Evolutionary conservation across 2,888 invertebrate species (phyloP).

Genomic region (Augochlorella aurata): DNA sequence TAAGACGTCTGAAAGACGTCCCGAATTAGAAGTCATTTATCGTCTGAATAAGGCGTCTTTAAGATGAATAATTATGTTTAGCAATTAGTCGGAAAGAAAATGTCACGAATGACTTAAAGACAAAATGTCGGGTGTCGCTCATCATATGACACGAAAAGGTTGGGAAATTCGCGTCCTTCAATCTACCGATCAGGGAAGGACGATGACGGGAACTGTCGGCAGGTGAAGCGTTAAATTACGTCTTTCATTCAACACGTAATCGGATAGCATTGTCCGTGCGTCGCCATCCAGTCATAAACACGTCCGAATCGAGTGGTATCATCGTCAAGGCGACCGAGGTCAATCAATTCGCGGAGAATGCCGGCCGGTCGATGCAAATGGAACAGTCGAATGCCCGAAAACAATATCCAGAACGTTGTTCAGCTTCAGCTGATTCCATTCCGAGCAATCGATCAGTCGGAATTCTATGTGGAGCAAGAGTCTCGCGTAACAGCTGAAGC

Average conservation of each 20-base stretch:
- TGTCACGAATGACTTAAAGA: too few species aligned
- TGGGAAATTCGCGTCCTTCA: too few species aligned
- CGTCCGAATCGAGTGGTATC: neutral
- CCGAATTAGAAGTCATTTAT: too few species aligned
- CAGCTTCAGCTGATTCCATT: neutral
- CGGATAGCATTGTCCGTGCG: neutral
- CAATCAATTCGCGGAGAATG: neutral
- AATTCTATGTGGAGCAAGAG: neutral
- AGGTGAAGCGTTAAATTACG: too few species aligned
- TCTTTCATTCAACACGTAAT: neutral
- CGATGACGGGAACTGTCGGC: too few species aligned
- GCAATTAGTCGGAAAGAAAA: too few species aligned
- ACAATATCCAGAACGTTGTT: neutral
- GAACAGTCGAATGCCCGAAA: neutral
- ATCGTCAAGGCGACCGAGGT: neutral
- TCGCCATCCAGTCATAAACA: neutral
- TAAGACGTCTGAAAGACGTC: too few species aligned
- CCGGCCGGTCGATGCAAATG: neutral
- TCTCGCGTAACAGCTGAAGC: neutral
- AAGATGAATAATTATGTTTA: too few species aligned
- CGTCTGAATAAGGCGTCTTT: too few species aligned
- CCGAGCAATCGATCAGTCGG: conserved; percentile 5
- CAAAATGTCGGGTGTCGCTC: too few species aligned
- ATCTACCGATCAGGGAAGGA: too few species aligned
- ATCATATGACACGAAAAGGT: too few species aligned